phyloP scores from a whole-genome alignment of 2,888 invertebrate species.

The Rhagonycha fulva region DNA sequence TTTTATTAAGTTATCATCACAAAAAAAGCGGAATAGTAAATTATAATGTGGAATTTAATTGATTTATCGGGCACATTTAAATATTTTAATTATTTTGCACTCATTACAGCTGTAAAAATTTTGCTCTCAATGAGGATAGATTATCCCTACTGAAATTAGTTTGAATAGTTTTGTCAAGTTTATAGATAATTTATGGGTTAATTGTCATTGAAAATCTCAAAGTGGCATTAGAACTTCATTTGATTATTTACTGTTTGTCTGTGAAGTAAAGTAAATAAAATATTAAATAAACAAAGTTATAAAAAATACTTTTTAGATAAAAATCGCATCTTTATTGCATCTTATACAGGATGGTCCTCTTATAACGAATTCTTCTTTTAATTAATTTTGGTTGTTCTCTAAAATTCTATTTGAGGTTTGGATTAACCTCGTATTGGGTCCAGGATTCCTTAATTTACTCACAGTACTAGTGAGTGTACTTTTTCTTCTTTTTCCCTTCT shows the following conservation, averaged over 20 bases:
- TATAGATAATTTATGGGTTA: neutral
- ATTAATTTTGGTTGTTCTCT: no score
- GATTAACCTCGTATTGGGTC: no score
- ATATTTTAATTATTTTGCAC: neutral
- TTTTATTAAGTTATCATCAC: neutral
- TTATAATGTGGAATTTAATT: neutral
- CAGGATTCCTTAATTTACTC: no score
- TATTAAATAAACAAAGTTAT: neutral
- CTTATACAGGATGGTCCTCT: no score
- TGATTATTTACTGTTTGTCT: neutral
- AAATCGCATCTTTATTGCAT: neutral
- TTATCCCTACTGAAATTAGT: no score
- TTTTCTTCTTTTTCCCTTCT: no score
- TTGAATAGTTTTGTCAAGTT: neutral
- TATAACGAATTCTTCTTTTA: no score
- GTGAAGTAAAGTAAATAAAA: neutral
- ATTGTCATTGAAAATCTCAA: neutral
- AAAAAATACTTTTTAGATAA: neutral
- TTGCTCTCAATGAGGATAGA: no score
- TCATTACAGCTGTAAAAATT: neutral
- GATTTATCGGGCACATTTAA: no score
- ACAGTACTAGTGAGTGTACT: no score
- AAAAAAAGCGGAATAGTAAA: neutral
- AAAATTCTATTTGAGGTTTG: no score
- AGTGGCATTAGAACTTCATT: neutral